Conservation (phyloP, 2,113 vertebrate genomes). For the Eurystomus gularis region DNA sequence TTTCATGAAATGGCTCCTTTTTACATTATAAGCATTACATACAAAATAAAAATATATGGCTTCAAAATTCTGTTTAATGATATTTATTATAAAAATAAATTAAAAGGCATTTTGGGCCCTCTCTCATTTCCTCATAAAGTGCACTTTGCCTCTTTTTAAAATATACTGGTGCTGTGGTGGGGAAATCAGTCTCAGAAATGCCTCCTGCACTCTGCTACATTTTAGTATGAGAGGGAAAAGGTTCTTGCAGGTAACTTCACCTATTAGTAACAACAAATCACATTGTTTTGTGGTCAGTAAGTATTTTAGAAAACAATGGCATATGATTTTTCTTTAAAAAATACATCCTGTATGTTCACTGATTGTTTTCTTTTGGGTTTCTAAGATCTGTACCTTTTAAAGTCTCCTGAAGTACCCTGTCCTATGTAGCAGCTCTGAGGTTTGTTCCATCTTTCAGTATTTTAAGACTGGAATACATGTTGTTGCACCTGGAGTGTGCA, state of each 20-base stretch:
- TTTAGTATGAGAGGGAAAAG: not conserved
- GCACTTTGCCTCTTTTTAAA: constrained; percentile 42
- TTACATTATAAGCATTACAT: constrained; percentile 58
- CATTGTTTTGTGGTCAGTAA: not conserved
- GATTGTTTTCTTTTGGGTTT: not conserved
- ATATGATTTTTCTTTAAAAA: not conserved
- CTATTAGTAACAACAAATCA: not conserved
- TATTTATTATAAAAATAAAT: constrained; percentile 76
- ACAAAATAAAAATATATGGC: constrained; percentile 67
- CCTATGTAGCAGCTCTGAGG: not conserved
- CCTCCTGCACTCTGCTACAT: not conserved
- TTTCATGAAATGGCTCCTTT: constrained; percentile 62
- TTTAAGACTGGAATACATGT: not conserved
- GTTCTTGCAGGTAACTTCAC: not conserved
- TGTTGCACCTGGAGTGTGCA: not conserved
- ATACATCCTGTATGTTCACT: not conserved
- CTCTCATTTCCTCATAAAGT: constrained; percentile 51
- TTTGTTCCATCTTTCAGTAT: not conserved
- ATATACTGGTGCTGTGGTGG: not conserved
- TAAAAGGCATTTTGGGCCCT: constrained; percentile 64
- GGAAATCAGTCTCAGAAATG: not conserved
- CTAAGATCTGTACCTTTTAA: not conserved
- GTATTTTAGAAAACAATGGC: not conserved
- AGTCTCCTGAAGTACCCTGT: not conserved
- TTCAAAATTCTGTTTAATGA: constrained; percentile 65